phyloP scores from a whole-genome alignment of 1,140 invertebrate genomes.

The Episyrphus balteatus region DNA sequence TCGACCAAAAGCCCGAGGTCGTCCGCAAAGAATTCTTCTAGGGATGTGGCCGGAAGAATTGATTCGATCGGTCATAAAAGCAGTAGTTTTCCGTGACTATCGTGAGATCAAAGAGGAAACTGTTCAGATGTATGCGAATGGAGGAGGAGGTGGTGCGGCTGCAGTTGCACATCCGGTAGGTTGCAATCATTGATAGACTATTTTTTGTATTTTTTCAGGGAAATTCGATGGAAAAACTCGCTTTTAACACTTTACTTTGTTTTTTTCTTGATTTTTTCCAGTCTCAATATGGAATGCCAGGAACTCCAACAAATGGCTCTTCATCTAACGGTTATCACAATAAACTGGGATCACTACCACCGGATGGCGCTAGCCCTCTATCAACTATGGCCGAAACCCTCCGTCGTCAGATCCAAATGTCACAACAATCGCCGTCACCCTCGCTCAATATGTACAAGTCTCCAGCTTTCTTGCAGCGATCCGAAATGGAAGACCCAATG shows the following conservation, averaged over 20 bases:
- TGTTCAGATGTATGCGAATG: conserved; percentile 42
- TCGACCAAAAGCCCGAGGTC: conserved; percentile 74
- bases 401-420: conserved; percentile 26
- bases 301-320: not conserved
- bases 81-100: conserved; percentile 79
- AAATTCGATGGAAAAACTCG: no score
- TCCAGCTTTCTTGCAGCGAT: conserved; percentile 28
- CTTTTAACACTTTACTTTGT: conserved; percentile 17
- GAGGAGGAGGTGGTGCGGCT: conserved; percentile 34
- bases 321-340: conserved; percentile 30
- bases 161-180: conserved; percentile 26
- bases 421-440: conserved; percentile 27
- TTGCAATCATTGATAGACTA: conserved; percentile 1
- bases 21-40: conserved; percentile 77
- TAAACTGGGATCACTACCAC: conserved; percentile 13
- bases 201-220: not conserved
- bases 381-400: conserved; percentile 31
- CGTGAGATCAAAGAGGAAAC: conserved; percentile 61
- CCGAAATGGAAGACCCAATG: conserved; percentile 32
- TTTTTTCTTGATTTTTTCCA: conserved; percentile 38
- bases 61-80: conserved; percentile 78
- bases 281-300: conserved; percentile 35
- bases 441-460: conserved; percentile 35
- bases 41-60: conserved; percentile 88
- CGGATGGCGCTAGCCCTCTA: conserved; percentile 21